Percentiles rank a stretch among this genome's conserved stretches.
Conservation (phyloP, 2,888 invertebrate species). For the Ectemnius cavifrons region DNA sequence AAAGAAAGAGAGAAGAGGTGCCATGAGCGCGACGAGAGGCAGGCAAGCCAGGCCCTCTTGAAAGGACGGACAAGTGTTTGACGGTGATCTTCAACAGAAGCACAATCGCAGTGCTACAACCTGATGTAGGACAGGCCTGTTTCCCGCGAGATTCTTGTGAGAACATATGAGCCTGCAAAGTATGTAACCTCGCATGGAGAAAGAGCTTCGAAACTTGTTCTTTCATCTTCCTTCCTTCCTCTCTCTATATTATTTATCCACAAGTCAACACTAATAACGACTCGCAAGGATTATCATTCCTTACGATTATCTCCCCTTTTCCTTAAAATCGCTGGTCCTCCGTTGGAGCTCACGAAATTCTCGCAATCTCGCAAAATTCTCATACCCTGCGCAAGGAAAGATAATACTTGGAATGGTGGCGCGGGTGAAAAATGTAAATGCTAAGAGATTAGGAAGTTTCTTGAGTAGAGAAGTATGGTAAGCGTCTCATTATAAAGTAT, state of each 20-base stretch:
- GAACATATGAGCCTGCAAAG: background rate
- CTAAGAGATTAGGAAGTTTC: conserved; percentile 22
- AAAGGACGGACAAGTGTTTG: conserved; percentile 51
- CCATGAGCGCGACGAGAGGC: conserved; percentile 24
- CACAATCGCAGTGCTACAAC: conserved; percentile 12
- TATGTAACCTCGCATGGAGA: background rate
- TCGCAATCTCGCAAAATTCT: too few species aligned
- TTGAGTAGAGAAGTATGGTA: conserved; percentile 6
- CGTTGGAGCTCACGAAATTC: too few species aligned
- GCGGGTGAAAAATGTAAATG: background rate
- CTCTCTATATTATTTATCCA: background rate
- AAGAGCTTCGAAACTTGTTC: background rate
- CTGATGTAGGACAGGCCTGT: conserved; percentile 39
- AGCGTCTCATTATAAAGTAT: conserved; percentile 25
- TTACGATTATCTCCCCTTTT: too few species aligned
- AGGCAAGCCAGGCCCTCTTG: conserved; percentile 21
- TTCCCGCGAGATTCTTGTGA: conserved; percentile 18
- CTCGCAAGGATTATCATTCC: too few species aligned
- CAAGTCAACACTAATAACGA: too few species aligned
- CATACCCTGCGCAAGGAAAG: too few species aligned
- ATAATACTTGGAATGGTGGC: too few species aligned
- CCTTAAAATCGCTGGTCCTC: too few species aligned
- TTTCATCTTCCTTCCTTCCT: background rate
- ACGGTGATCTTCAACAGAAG: conserved; percentile 61
- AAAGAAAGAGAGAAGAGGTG: conserved; percentile 29